Base-by-base conservation (phyloP, 2,113 vertebrate genomes). In the Neofelis nebulosa region DNA sequence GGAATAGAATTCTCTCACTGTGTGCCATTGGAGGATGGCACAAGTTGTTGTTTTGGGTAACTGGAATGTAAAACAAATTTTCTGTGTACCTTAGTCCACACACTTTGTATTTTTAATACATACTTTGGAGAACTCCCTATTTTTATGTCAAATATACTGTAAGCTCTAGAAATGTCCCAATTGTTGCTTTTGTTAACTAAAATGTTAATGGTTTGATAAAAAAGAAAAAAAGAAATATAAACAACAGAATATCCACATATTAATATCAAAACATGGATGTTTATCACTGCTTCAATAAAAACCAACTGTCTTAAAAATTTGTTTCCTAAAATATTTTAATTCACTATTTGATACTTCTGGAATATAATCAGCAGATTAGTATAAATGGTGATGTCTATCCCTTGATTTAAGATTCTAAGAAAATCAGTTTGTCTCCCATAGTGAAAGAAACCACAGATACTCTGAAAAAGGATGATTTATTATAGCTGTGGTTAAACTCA, bases 21-120 rank as follows among this genome's bases (percentile, higher is more conserved):
- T 99, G 99, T 83, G 99, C 99, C 74, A 98, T 99, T 0, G 99
- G 99, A 52, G 99, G 99, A 87, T 99, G 99, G 98, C 99, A 99
- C 98, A 99, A 99, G 97, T 99, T 99, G 79, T 99, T 99, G 80
- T 99, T 99, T 95, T 99, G 99, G 99, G 98, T 99, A 98, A 99
- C 99, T 12, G 99, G 99, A 98, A 99, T 99, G 99, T 99, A 99
- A 99, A 97, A 69, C 73, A 95, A 96, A 36, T 96, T 96, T 96
- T 78, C 21, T 83, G 91, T 97, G 50, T 69, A 1, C 83, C 63
- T 93, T 81, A 90, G 91, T 83, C 80, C 86, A n/a, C 92, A 91
- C 93, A 65, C 29, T 97, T 94, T 94, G 48, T 96, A 85, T 95
- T 97, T 97, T 96, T 97, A 92, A 36, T 96, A 96, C 63, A 74